These are phyloP conservation scores for Ypsolopha sequella DNA, from an alignment of 2,888 invertebrate genomes.

Conservation along the genomic window DNA sequence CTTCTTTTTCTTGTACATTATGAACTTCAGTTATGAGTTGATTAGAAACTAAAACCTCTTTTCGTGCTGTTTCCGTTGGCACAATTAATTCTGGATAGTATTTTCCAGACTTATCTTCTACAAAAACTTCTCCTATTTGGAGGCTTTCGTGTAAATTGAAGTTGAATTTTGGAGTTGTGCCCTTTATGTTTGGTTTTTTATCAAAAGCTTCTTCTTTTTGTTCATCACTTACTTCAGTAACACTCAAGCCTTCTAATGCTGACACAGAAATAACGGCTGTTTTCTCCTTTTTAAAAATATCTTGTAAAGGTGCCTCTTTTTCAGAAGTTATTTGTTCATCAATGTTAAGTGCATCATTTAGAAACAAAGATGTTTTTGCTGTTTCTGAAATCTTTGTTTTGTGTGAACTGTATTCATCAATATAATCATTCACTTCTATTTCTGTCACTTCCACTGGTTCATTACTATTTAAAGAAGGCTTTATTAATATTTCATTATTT, in stretches of 20 bases:
- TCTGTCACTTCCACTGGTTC: constrained; percentile 48
- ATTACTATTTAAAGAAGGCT: constrained; percentile 35
- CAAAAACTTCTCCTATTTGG: constrained; percentile 75
- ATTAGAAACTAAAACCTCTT: constrained; percentile 74
- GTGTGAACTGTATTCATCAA: constrained; percentile 27
- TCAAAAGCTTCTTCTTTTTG: constrained; percentile 71
- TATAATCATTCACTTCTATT: constrained; percentile 32
- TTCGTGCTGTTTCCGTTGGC: constrained; percentile 80
- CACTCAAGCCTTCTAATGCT: constrained; percentile 73
- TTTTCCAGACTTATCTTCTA: constrained; percentile 80
- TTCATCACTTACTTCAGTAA: constrained; percentile 75
- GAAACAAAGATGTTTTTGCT: constrained; percentile 69
- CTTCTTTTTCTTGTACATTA: constrained; percentile 78
- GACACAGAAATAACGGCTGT: constrained; percentile 70
- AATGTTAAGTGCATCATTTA: constrained; percentile 77
- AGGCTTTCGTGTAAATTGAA: constrained; percentile 75
- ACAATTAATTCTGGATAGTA: constrained; percentile 84
- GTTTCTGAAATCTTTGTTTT: constrained; percentile 34
- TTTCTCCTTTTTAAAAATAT: constrained; percentile 53
- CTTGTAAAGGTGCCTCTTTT: constrained; percentile 71
- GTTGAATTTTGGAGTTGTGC: constrained; percentile 71
- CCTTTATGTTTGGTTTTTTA: constrained; percentile 44
- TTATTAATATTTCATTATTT: constrained; percentile 24
- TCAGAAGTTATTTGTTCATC: constrained; percentile 72
- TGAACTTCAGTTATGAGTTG: constrained; percentile 75